Base-by-base conservation (phyloP, 1,140 invertebrate genomes). In the Apis cerana region DNA sequence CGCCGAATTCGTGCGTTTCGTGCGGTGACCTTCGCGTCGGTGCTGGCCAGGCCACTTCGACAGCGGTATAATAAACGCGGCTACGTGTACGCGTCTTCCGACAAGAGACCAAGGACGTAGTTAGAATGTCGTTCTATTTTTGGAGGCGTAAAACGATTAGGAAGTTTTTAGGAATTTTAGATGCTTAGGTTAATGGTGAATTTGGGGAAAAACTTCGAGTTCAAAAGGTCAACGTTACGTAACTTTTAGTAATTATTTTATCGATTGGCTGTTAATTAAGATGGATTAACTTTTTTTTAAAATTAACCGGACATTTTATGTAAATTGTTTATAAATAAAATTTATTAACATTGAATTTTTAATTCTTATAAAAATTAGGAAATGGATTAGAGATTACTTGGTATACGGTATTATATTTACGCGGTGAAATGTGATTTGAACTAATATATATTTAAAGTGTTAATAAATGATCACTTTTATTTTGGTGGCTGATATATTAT, bases 1-100 rank as follows among this genome's bases (percentile, higher is more conserved):
- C 23, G 61, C 21, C 78, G 50, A 65, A 33, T 77, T 71, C 62
- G 68, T 68, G 67, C 52, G 82, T 80, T 75, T 75, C 52, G 83
- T 33, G 27, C 56, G 58, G 56, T 65, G 84, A 85, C 58, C 78
- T 77, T 75, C 70, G 79, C 43, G 33, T 64, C 54, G 54, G 61
- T 50, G 69, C 58, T 23, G 80, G 75, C 65, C 50, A 61, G 75
- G 21, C 72, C 21, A 58, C 59, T 75, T 75, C 54, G 70, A 75
- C 71, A 65, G 67, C 85, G 33, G 58, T 82, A 75, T 86, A 86
- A 87, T 86, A 87, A 87, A 87, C 86, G 50, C 71, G 72, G 56
- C 64, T 76, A 23, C 76, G 71, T 75, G 71, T 82, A 77, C 85
- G 50, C 84, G 85, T 86, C 85, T 82, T 82, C 74, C 80, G 74